These are phyloP conservation scores for Melanotaenia duboulayi DNA, from an alignment of 2,113 vertebrate species.

Conservation along the genomic window DNA sequence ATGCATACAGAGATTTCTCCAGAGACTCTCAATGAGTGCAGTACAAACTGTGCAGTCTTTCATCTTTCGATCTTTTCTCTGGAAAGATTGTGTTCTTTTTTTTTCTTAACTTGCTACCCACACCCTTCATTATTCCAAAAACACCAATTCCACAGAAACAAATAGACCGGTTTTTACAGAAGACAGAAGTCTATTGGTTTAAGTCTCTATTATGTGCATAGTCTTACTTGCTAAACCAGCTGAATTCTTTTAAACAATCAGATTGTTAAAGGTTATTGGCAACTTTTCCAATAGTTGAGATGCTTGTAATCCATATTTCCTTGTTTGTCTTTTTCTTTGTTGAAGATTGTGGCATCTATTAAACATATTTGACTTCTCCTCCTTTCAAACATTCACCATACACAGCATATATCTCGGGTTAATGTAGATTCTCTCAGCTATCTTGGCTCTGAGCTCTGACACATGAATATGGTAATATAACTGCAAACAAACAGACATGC, in stretches of 20 bases:
- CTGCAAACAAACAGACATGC: neutral
- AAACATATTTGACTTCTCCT: neutral
- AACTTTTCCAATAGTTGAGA: neutral
- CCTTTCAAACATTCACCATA: neutral
- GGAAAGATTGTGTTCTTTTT: neutral
- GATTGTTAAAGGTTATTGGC: conserved; percentile 10
- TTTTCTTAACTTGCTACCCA: neutral
- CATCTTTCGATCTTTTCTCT: neutral
- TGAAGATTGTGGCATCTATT: neutral
- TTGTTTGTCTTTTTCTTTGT: neutral
- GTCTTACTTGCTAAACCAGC: conserved; percentile 48
- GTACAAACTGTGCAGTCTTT: no score
- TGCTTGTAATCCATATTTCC: conserved; percentile 16
- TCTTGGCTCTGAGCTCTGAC: conserved; percentile 9
- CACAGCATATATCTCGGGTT: no score
- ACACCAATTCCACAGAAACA: neutral
- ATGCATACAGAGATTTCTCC: no score
- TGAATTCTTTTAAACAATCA: conserved; percentile 23
- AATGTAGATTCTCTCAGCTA: neutral
- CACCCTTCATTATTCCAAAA: neutral
- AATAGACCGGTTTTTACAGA: conserved; percentile 21
- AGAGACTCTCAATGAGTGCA: no score
- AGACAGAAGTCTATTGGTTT: neutral
- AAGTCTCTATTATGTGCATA: neutral
- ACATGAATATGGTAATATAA: neutral